Base-by-base conservation (phyloP, 2,797 vertebrate genomes). In the Coregonus suidteri region DNA sequence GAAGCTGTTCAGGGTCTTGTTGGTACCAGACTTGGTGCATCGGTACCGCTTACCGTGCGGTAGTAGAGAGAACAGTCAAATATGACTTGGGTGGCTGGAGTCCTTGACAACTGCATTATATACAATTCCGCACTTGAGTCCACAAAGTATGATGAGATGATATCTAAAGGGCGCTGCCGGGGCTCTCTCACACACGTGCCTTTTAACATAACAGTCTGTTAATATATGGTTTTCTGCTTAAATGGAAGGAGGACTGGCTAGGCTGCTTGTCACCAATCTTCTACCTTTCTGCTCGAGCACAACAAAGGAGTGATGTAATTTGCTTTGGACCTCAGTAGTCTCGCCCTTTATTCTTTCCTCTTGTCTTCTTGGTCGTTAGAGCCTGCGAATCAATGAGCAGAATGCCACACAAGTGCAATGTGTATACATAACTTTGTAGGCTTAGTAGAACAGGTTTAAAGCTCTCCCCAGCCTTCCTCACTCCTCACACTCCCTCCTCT, bases 91-190 rank as follows among this genome's bases (percentile, higher is more conserved):
- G 41, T 41, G 41, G 41, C 41, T 7, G 1, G 41, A 41, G 41
- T 47, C 41, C 41, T 41, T 77, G 37, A 75, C 79, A 78, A 79
- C 77, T 79, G 71, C 73, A 86, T 85, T 86, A 89, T 66, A 53
- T 79, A 85, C 77, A 84, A 82, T 86, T 82, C 80, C 71, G 86
- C 83, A 78, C 73, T 37, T 66, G 75, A 80, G 81, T 81, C 87
- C 82, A 75, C 30, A 81, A 71, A 18, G 71, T 37, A 30, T 71
- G 77, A 66, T 30, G 75, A 34, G 20, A 47, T 47, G 9, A 9
- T 47, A 47, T 47, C 41, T 47, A 25, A 25, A 25, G 25, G 25
- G 25, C 25, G 25, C 25, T 25, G 25, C 25, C 25, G 25, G 25
- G 25, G 25, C 25, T 25, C 47, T 54, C 16, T 77, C 73, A 70